Conservation (phyloP, 92 coral and sea anemone species). For the Chrysogorgia sp. region DNA sequence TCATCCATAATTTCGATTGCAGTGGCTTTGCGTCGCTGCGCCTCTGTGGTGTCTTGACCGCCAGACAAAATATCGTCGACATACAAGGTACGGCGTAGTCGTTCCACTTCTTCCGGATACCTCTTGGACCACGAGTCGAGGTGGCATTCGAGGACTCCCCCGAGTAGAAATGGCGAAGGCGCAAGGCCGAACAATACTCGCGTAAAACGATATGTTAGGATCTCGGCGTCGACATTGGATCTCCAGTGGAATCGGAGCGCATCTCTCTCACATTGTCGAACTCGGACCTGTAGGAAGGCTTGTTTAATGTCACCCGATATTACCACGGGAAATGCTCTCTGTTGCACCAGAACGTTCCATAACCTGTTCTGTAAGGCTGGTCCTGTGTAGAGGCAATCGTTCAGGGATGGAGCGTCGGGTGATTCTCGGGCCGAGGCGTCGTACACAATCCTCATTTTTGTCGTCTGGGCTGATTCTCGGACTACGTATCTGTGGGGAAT, state of each 20-base stretch:
- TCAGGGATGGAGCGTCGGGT: neutral
- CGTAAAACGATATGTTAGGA: slow-evolving; percentile 13
- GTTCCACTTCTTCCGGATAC: slow-evolving; percentile 14
- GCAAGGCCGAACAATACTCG: too few species aligned
- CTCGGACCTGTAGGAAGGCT: slow-evolving; percentile 26
- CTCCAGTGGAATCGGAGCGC: slow-evolving; percentile 24
- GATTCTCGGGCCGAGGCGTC: slow-evolving; percentile 10
- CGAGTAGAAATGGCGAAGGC: slow-evolving; percentile 47
- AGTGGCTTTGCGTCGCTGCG: neutral
- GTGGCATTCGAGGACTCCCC: slow-evolving; percentile 29
- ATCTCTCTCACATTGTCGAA: slow-evolving; percentile 8
- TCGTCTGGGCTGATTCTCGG: too few species aligned
- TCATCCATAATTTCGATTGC: slow-evolving; percentile 21
- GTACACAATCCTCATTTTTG: slow-evolving; percentile 35
- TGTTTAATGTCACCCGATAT: slow-evolving; percentile 18
- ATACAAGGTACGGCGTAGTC: neutral
- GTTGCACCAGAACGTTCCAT: slow-evolving; percentile 37
- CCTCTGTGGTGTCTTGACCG: slow-evolving; percentile 10
- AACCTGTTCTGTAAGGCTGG: slow-evolving; percentile 26
- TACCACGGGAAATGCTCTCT: slow-evolving; percentile 7
- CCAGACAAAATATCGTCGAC: too few species aligned
- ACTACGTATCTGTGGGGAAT: slow-evolving; percentile 31
- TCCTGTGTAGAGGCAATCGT: slow-evolving; percentile 28
- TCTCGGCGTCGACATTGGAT: neutral
- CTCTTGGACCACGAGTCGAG: slow-evolving; percentile 32